Conservation (phyloP, 2,888 invertebrate species). For the Eilema griseolum region DNA sequence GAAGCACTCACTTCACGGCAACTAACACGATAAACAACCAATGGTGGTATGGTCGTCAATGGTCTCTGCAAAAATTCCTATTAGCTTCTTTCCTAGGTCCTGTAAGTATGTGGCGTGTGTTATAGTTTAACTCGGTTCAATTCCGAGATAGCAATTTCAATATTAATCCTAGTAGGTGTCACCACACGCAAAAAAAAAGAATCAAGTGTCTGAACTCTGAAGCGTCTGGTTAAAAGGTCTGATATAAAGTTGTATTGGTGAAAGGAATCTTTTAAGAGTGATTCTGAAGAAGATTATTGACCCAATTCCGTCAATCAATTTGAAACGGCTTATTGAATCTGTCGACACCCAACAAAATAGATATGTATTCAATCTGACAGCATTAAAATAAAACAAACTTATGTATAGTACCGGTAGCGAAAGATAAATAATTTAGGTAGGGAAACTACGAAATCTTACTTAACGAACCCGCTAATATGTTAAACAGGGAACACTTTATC, state of each 20-base stretch:
- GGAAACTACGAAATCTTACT: no score
- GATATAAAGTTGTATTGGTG: background rate
- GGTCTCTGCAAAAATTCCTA: background rate
- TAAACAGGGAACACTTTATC: no score
- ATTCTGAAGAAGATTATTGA: background rate
- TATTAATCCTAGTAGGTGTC: background rate
- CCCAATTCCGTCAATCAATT: constrained; percentile 9
- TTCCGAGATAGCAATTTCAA: background rate
- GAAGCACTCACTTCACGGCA: no score
- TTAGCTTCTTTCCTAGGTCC: background rate
- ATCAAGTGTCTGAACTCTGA: no score
- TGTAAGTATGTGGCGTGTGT: background rate
- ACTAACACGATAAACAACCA: no score
- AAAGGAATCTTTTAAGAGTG: background rate
- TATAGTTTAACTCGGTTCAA: background rate
- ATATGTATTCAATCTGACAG: background rate
- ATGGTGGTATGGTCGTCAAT: no score
- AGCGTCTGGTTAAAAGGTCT: background rate
- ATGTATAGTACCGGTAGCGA: background rate
- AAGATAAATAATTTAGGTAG: background rate
- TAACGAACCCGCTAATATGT: no score
- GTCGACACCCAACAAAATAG: background rate
- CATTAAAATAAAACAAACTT: background rate
- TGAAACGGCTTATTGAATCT: constrained; percentile 2
- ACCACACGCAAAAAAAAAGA: background rate